Evolutionary conservation across 2,888 invertebrate species (phyloP), one percentile per base, ranked within the genome.

Genomic region (Lasioglossum lativentre): DNA sequence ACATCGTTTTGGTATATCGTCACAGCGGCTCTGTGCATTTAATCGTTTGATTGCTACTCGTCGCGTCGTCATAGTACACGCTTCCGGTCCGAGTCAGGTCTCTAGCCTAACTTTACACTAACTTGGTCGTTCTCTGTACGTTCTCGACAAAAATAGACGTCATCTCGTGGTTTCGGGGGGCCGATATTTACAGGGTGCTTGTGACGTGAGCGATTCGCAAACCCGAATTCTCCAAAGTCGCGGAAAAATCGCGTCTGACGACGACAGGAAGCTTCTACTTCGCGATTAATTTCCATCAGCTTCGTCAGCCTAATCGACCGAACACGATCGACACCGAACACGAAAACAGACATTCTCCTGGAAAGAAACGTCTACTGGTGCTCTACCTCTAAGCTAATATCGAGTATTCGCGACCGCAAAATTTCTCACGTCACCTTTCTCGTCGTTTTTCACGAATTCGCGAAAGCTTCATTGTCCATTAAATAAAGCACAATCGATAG

Each of bases 1-100:
- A 91, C 93, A 93, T 94, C 92, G 93, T 94, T 95, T 95, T 95
- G 94, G 95, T 95, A 95, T 94, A 94, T 93, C 93, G 94, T 95
- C 95, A 95, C 95, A 95, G 95, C 94, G 93, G 92, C 91, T 94
- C 94, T 93, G 93, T 94, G 92, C 92, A 90, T 93, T 89, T 84
- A 93, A 92, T 93, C 92, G 88, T 93, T 93, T 94, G 92, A 94
- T 94, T 93, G 91, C 92, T 92, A 92, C 90, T 92, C 92, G 76
- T 87, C 88, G 23, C 88, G 19, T 52, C 52, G 27, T n/a, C 34
- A 38, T 38, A 42, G 73, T 86, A 88, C 85, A 84, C 27, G 75
- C 77, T 75, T 77, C 77, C 70, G 74, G 52, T 52, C 47, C 19
- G 27, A 70, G 34, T 63, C 63, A 77, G 52, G 38, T 19, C 45